Percentiles rank a stretch among this genome's conserved stretches.
phyloP scores from a whole-genome alignment of 2,888 invertebrate genomes.

The Drosophila setosimentum region DNA sequence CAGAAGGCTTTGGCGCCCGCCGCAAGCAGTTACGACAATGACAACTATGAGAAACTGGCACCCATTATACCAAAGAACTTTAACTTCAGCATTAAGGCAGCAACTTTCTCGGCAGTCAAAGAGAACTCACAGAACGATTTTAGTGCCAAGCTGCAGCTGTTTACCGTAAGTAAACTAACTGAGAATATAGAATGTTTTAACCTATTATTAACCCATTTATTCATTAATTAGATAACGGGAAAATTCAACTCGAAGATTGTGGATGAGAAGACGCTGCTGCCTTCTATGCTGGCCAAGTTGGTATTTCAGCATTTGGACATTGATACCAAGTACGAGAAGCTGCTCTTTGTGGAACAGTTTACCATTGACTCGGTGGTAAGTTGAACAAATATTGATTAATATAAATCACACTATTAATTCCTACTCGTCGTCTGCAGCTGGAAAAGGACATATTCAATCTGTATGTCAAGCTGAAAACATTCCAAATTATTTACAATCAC shows the following conservation, averaged over 20 bases:
- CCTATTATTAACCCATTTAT: neutral
- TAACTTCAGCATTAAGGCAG: slow-evolving; percentile 90
- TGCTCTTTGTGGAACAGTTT: slow-evolving; percentile 87
- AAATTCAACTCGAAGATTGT: slow-evolving; percentile 86
- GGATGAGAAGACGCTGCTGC: slow-evolving; percentile 85
- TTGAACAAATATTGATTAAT: neutral
- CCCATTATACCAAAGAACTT: slow-evolving; percentile 94
- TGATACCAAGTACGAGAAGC: slow-evolving; percentile 87
- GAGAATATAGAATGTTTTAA: neutral
- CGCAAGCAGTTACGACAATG: slow-evolving; percentile 81
- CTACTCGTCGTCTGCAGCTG: slow-evolving; percentile 58
- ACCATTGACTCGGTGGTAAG: slow-evolving; percentile 87
- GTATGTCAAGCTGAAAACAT: slow-evolving; percentile 89
- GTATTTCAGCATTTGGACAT: slow-evolving; percentile 88
- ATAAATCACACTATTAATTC: neutral
- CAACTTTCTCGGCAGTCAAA: slow-evolving; percentile 89
- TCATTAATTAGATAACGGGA: slow-evolving; percentile 86
- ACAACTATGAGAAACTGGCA: slow-evolving; percentile 88
- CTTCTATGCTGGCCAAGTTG: slow-evolving; percentile 88
- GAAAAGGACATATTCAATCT: slow-evolving; percentile 88
- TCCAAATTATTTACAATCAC: slow-evolving; percentile 90
- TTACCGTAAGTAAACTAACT: slow-evolving; percentile 86
- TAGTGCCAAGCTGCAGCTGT: slow-evolving; percentile 89
- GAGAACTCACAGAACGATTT: slow-evolving; percentile 90
- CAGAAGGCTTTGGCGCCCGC: slow-evolving; percentile 30